Evolutionary conservation across 1,140 invertebrate genomes (phyloP), one percentile per base, ranked within the genome.

Genomic region (Drosophila tristis): DNA sequence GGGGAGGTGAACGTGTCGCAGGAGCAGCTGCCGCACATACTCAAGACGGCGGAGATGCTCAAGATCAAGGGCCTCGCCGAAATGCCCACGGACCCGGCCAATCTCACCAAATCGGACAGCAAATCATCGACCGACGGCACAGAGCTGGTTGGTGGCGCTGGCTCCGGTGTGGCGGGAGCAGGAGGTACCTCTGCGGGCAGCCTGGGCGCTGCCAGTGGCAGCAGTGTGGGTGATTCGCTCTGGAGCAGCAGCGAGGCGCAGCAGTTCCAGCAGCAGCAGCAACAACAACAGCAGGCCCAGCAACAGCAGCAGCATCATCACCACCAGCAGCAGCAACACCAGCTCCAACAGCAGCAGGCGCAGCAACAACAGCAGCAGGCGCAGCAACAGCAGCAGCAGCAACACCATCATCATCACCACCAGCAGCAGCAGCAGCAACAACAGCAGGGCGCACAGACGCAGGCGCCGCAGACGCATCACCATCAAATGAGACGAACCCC

Each of bases 1-100:
- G 97, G 97, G 1, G 96, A 98, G 94, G 96, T 98, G 2, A 97
- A 98, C 92, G 96, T 98, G 15, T 96, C 96, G 9, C 96, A 97
- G 86, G 96, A 97, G 79, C 96, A 97, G 90, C 93, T 98, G 68
- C 96, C 96, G 67, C 95, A 96, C 79, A 96, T 98, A 74, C 93
- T 98, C 58, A 96, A 97, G 94, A 97, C 96, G 26, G 97, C 97
- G 8, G 96, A 97, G 92, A 96, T 96, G 81, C 93, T 98, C 45
- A 97, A 97, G 93, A 96, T 98, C 43, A 96, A 97, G 94, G 95
- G 97, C 25, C 93, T 98, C 20, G 96, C 96, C 48, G 96, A 98
- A 92, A 96, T 96, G 94, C 96, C 95, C 5, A 94, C 96, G 59
- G 91, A 92, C 73, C 94, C 95, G 45, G 94, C 95, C 16, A 95